phyloP scores from a whole-genome alignment of 2,888 invertebrate species.

The Steromphala cineraria region DNA sequence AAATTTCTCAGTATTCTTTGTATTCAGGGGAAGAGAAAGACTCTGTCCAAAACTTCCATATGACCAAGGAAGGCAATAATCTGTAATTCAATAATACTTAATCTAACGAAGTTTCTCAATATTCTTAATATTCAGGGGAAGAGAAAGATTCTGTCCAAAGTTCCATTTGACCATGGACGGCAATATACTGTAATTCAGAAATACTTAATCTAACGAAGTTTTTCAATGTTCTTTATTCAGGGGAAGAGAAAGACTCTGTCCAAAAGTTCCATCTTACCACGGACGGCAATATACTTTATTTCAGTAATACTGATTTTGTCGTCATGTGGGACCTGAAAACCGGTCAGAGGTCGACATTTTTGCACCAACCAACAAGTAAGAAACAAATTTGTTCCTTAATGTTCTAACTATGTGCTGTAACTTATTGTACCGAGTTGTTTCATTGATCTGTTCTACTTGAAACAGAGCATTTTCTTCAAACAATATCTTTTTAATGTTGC shows the following conservation, averaged over 20 bases:
- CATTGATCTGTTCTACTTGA: too few species aligned
- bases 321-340: not conserved
- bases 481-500: too few species aligned
- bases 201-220: not conserved
- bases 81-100: too few species aligned
- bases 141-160: not conserved
- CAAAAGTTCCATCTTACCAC: not conserved
- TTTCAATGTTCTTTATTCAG: not conserved
- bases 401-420: too few species aligned
- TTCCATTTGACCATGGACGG: not conserved
- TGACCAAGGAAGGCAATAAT: too few species aligned
- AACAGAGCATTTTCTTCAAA: too few species aligned
- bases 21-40: too few species aligned
- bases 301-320: not conserved
- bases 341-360: not conserved
- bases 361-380: not conserved
- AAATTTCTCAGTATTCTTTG: too few species aligned
- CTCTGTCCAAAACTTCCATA: too few species aligned
- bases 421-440: too few species aligned
- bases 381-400: not conserved
- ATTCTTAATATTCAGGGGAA: not conserved
- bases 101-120: too few species aligned
- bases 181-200: not conserved
- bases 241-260: not conserved
- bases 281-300: not conserved